Evolutionary conservation across 1,140 invertebrate genomes (phyloP).

Genomic region (Aphaenogaster rudis): DNA sequence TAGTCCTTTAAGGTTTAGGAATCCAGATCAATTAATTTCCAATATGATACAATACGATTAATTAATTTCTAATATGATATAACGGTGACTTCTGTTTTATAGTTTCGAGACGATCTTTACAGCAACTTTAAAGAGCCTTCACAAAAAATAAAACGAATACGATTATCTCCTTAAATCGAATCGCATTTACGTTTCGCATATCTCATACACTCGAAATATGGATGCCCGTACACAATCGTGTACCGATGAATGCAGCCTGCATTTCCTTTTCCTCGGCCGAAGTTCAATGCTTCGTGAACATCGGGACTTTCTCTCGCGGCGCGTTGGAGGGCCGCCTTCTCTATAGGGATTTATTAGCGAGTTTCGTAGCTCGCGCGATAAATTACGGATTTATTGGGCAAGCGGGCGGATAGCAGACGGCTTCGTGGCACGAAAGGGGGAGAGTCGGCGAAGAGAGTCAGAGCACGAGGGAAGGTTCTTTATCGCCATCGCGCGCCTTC

Average conservation of each 20-base stretch:
- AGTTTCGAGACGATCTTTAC: background rate
- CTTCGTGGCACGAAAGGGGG: constrained; percentile 7
- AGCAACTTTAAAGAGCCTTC: background rate
- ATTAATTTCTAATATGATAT: background rate
- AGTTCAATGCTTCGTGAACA: constrained; percentile 37
- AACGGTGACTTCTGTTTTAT: background rate
- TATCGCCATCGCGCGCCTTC: constrained; percentile 14
- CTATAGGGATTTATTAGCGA: constrained; percentile 62
- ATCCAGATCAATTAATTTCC: background rate
- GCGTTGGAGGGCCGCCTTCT: constrained; percentile 40
- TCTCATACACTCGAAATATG: background rate
- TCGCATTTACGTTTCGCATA: background rate
- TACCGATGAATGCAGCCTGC: background rate
- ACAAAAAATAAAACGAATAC: background rate
- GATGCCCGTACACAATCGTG: background rate
- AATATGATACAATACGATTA: background rate
- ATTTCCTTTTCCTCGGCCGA: constrained; percentile 18
- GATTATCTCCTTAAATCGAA: constrained; percentile 16
- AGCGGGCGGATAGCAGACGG: constrained; percentile 23
- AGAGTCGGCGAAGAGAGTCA: constrained; percentile 11
- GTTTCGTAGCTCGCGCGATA: constrained; percentile 69
- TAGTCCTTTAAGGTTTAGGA: background rate
- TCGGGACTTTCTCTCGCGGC: constrained; percentile 41
- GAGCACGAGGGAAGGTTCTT: constrained; percentile 45
- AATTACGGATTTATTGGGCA: constrained; percentile 74